Conservation (phyloP, 2,888 invertebrate genomes). For the Labia minor region DNA sequence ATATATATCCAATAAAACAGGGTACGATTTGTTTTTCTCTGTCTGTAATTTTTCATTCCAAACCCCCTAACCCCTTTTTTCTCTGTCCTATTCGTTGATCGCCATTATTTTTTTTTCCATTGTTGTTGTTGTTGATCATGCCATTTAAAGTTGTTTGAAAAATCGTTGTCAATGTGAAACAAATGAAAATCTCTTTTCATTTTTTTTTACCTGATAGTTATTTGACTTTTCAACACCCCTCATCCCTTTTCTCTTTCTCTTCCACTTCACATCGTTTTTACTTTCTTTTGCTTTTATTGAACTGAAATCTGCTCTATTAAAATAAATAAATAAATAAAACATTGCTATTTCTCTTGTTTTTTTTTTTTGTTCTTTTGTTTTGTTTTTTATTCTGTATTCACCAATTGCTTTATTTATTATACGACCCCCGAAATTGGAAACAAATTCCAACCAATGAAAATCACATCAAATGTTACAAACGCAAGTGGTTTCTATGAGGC, state of each 20-base stretch:
- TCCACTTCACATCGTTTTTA: neutral
- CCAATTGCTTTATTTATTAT: no score
- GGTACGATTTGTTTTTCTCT: neutral
- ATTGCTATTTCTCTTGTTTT: no score
- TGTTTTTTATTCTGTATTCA: no score
- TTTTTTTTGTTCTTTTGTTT: no score
- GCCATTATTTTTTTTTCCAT: neutral
- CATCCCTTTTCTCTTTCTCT: neutral
- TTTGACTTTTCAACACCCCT: conserved; percentile 9
- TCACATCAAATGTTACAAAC: no score
- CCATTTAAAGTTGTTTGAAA: no score
- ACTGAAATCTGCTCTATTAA: conserved; percentile 14
- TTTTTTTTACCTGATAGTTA: neutral
- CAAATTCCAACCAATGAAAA: no score
- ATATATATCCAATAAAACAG: no score
- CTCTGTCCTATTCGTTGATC: neutral
- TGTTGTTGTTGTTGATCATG: no score
- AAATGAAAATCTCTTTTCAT: neutral
- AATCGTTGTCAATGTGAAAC: neutral
- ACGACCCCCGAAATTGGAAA: no score
- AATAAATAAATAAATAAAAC: no score
- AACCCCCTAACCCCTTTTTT: neutral
- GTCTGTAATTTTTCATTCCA: conserved; percentile 9
- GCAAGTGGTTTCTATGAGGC: no score
- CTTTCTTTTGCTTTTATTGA: neutral